A percentile compares a stretch with the other conserved stretches of the same genome.
These are phyloP conservation scores for Cossypha niveicapilla DNA, from an alignment of 2,797 vertebrate genomes.

Conservation along the genomic window DNA sequence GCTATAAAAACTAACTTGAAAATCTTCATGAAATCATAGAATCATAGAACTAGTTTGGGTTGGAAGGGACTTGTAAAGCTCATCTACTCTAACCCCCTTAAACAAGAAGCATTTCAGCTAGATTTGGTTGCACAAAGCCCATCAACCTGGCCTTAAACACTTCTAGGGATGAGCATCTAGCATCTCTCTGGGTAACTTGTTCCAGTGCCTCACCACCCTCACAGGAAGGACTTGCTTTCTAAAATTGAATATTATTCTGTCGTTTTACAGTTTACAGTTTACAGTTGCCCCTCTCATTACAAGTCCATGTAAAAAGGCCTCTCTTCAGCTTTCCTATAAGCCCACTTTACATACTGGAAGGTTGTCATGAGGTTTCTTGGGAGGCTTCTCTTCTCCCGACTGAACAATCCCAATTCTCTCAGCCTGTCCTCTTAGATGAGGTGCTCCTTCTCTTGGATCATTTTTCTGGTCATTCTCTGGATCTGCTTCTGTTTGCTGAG, in stretches of 20 bases:
- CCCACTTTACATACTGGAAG: neutral
- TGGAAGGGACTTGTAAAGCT: neutral
- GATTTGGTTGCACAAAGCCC: neutral
- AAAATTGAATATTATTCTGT: neutral
- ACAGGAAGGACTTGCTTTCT: neutral
- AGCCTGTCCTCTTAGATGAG: neutral
- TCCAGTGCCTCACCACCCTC: neutral
- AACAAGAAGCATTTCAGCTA: neutral
- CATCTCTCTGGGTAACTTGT: neutral
- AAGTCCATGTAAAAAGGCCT: neutral
- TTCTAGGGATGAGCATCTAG: neutral
- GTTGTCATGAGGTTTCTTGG: neutral
- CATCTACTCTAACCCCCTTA: neutral
- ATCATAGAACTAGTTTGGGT: neutral
- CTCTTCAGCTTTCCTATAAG: neutral
- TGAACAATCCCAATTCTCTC: neutral
- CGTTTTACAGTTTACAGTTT: neutral
- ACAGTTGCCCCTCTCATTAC: neutral
- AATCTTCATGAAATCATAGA: neutral
- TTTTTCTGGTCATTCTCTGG: neutral
- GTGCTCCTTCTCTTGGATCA: neutral
- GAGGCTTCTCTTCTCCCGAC: neutral
- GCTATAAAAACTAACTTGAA: neutral
- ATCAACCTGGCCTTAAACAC: neutral
- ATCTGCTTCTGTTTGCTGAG: neutral